A percentile compares a stretch with the other conserved stretches of the same genome.
These are phyloP conservation scores for Drosophila parvula DNA, from an alignment of 1,140 invertebrate species.

Conservation along the genomic window DNA sequence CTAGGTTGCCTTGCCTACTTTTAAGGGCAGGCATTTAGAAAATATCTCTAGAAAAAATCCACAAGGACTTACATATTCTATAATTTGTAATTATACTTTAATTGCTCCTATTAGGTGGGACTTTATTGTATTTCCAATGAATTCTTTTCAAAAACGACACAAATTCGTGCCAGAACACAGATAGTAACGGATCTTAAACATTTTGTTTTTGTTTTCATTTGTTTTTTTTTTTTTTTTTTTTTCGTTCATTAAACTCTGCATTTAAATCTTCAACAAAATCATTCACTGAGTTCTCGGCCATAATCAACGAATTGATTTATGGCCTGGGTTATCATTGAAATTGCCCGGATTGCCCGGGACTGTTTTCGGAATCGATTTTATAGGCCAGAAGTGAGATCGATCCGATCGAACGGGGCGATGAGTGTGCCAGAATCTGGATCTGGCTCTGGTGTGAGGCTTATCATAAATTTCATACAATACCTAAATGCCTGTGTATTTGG, in stretches of 20 bases:
- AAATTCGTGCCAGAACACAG: neutral
- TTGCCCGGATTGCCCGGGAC: constrained; percentile 4
- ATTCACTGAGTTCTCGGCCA: neutral
- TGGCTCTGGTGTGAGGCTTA: constrained; percentile 64
- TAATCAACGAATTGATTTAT: constrained; percentile 33
- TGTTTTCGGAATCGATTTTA: constrained; percentile 23
- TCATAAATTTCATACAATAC: constrained; percentile 55
- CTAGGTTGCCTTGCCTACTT: constrained; percentile 47
- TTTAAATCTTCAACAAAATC: constrained; percentile 9
- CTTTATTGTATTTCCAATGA: no score
- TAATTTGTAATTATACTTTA: no score
- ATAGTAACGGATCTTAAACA: neutral
- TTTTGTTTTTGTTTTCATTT: neutral
- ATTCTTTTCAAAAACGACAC: neutral
- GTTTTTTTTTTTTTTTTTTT: constrained; percentile 8
- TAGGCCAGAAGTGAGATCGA: constrained; percentile 14
- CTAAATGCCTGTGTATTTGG: constrained; percentile 41
- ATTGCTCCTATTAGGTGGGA: no score
- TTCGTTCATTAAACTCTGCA: constrained; percentile 30
- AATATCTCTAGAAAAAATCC: neutral
- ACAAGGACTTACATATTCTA: no score
- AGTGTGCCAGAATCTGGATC: constrained; percentile 4
- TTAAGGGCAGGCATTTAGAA: constrained; percentile 6
- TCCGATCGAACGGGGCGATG: neutral
- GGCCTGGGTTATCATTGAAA: constrained; percentile 15